phyloP scores from a whole-genome alignment of 2,113 vertebrate species.

The Malurus elegans region DNA sequence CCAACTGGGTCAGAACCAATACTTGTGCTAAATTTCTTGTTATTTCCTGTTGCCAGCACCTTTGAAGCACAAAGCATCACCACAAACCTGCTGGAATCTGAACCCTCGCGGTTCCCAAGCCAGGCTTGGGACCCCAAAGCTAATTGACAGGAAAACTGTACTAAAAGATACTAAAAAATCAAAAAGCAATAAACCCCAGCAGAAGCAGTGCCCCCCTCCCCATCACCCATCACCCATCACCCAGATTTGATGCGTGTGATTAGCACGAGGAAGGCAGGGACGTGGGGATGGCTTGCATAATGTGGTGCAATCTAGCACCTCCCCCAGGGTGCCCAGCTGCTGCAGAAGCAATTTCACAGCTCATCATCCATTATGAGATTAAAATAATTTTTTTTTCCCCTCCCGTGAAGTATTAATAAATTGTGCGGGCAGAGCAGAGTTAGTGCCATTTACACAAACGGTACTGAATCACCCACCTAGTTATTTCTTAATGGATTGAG shows the following conservation, averaged over 20 bases:
- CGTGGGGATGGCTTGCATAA: slow-evolving; percentile 61
- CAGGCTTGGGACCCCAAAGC: background rate
- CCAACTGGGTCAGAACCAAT: rapidly evolving
- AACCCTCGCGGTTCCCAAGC: rapidly evolving
- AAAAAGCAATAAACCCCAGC: background rate
- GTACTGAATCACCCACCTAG: slow-evolving; percentile 56
- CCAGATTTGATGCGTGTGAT: slow-evolving; percentile 35
- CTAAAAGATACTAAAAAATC: too few species aligned
- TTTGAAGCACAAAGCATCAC: background rate
- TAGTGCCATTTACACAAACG: slow-evolving; percentile 63
- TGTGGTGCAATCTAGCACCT: slow-evolving; percentile 65
- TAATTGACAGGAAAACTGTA: background rate
- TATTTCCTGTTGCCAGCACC: background rate
- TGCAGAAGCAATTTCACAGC: slow-evolving; percentile 67
- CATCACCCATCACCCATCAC: background rate
- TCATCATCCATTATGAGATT: slow-evolving; percentile 68
- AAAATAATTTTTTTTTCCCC: slow-evolving; percentile 55
- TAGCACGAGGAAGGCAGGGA: slow-evolving; percentile 34
- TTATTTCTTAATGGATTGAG: slow-evolving; percentile 70
- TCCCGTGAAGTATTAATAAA: slow-evolving; percentile 69
- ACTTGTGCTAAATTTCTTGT: background rate
- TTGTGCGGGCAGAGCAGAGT: slow-evolving; percentile 55
- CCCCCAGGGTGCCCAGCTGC: slow-evolving; percentile 65
- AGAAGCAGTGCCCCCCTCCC: background rate
- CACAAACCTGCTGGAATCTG: background rate